These are phyloP conservation scores for Perodicticus potto DNA, from an alignment of 2,797 vertebrate genomes.

Conservation along the genomic window DNA sequence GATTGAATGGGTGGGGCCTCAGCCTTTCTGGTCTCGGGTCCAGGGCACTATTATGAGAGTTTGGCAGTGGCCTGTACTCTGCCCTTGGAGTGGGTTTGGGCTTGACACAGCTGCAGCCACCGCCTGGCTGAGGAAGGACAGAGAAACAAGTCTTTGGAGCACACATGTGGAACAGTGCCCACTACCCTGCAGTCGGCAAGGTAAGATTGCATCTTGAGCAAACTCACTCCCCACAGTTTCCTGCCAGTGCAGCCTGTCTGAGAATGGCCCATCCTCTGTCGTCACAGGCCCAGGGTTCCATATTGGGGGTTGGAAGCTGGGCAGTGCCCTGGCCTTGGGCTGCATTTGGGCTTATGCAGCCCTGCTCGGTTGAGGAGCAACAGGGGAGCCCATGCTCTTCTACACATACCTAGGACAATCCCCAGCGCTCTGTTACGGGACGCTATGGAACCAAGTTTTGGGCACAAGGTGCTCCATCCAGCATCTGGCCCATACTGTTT, in stretches of 20 bases:
- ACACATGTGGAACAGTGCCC: neutral
- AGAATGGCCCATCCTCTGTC: neutral
- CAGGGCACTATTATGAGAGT: neutral
- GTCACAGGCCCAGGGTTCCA: neutral
- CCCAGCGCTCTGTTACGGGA: neutral
- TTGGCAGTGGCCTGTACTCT: neutral
- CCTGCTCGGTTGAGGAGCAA: neutral
- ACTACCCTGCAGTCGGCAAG: neutral
- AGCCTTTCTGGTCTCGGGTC: neutral
- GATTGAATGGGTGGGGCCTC: neutral
- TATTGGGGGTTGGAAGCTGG: neutral
- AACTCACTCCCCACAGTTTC: neutral
- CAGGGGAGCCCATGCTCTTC: neutral
- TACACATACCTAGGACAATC: neutral
- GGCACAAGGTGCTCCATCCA: neutral
- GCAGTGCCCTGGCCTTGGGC: neutral
- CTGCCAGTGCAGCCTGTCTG: neutral
- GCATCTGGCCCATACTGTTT: neutral
- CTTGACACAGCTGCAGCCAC: neutral
- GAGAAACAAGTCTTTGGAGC: neutral
- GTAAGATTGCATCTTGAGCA: neutral
- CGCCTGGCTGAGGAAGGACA: neutral
- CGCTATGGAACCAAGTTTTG: neutral
- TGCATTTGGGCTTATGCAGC: neutral
- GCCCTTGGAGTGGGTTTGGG: neutral